Conservation (phyloP, 2,888 invertebrate genomes). For the Eupithecia vulgata region DNA sequence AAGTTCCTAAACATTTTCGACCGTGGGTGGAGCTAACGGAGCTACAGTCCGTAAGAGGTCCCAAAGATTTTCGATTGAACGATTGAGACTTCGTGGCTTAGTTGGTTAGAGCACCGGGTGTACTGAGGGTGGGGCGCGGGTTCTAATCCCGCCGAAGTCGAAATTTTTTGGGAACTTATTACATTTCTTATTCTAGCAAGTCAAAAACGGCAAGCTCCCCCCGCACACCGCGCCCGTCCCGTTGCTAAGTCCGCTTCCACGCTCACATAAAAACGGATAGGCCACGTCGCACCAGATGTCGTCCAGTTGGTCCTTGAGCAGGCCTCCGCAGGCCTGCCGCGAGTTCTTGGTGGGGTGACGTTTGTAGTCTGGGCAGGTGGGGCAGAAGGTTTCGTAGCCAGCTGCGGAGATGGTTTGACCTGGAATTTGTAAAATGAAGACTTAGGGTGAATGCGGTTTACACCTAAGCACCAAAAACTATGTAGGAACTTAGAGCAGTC, state of each 20-base stretch:
- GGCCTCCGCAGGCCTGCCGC: conserved; percentile 25
- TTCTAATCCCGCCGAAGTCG: no score
- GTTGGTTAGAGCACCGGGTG: no score
- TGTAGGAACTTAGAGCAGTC: no score
- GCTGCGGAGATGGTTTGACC: conserved; percentile 8
- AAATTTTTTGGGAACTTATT: no score
- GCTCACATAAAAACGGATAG: conserved; percentile 24
- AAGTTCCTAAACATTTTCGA: no score
- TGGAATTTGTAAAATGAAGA: background rate
- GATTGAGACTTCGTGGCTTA: no score
- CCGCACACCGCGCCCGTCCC: conserved; percentile 10
- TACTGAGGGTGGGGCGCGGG: no score
- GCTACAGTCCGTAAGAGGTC: no score
- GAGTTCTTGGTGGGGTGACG: conserved; percentile 7
- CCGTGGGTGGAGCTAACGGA: no score
- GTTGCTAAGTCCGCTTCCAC: background rate
- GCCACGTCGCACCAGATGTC: conserved; percentile 27
- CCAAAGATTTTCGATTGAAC: no score
- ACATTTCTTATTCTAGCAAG: conserved; percentile 24
- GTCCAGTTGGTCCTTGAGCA: conserved; percentile 9
- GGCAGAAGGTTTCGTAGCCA: conserved; percentile 18
- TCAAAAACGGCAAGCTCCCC: conserved; percentile 15
- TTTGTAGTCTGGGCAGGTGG: conserved; percentile 16
- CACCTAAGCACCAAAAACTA: no score
- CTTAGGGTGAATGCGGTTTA: background rate